A percentile compares a stretch with the other conserved stretches of the same genome.
Conservation (phyloP, 2,113 vertebrate species). For the Amia ocellicauda region DNA sequence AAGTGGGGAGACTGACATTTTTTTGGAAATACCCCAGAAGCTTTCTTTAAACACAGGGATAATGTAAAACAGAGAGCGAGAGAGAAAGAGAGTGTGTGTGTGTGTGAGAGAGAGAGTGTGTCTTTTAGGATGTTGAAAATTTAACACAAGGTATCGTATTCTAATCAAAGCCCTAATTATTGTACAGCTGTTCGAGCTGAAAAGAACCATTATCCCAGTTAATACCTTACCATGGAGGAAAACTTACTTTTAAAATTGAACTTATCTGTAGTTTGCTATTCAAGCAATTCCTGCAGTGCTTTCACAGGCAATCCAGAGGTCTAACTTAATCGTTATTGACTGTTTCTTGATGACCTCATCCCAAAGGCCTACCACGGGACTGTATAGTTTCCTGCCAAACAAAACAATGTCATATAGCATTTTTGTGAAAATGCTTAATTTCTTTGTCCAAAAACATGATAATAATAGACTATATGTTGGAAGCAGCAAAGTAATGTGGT, state of each 20-base stretch:
- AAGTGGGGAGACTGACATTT: conserved; percentile 55
- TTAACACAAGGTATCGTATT: conserved; percentile 32
- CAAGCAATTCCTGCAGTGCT: conserved; percentile 28
- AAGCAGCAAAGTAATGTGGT: too few species aligned
- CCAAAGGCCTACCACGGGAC: conserved; percentile 50
- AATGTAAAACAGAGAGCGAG: conserved; percentile 57
- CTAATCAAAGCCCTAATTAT: conserved; percentile 37
- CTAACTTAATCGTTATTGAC: conserved; percentile 70
- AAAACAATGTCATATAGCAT: conserved; percentile 65
- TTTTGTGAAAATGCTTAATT: conserved; percentile 25
- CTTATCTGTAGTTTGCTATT: conserved; percentile 13
- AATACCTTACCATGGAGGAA: conserved; percentile 17
- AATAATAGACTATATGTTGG: too few species aligned
- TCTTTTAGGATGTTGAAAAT: not conserved
- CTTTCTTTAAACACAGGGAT: conserved; percentile 46
- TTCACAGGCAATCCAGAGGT: conserved; percentile 56
- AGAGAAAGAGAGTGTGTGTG: conserved; percentile 17
- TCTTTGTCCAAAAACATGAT: not conserved
- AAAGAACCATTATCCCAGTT: conserved; percentile 33
- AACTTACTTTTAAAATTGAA: conserved; percentile 27
- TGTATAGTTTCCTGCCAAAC: conserved; percentile 58
- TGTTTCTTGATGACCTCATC: conserved; percentile 65
- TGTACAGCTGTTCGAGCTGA: conserved; percentile 27
- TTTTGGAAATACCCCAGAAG: conserved; percentile 53
- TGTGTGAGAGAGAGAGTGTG: conserved; percentile 7